A percentile compares a stretch with the other conserved stretches of the same genome.
These are phyloP conservation scores for Drosophila tripunctata DNA, from an alignment of 2,888 invertebrate genomes.

Conservation along the genomic window DNA sequence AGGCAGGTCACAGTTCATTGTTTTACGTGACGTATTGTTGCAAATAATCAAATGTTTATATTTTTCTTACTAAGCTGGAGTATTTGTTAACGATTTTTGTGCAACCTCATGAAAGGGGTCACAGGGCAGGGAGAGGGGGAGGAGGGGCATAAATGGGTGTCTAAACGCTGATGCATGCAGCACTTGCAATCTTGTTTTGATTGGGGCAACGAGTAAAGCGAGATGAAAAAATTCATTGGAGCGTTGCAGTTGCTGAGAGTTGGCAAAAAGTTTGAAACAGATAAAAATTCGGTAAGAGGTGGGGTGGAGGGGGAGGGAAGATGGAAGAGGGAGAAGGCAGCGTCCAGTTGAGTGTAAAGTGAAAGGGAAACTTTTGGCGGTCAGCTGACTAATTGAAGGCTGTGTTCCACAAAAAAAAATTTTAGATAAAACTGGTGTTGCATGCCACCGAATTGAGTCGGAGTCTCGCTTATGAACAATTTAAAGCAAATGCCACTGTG, in stretches of 20 bases:
- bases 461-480: constrained; percentile 15
- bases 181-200: constrained; percentile 57
- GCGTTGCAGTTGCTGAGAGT: constrained; percentile 22
- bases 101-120: background rate
- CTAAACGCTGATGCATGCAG: constrained; percentile 5
- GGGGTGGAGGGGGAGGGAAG: background rate
- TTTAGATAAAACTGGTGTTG: constrained; percentile 28
- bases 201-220: constrained; percentile 31
- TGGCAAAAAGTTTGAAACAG: constrained; percentile 21
- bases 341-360: background rate
- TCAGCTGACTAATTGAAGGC: constrained; percentile 72
- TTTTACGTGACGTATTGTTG: constrained; percentile 56
- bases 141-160: background rate
- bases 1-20: constrained; percentile 48
- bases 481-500: constrained; percentile 41
- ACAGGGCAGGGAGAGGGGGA: too few relatives aligned
- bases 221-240: constrained; percentile 31
- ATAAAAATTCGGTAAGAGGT: constrained; percentile 11
- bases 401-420: constrained; percentile 25
- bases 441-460: constrained; percentile 10
- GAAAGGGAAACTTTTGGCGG: constrained; percentile 71
- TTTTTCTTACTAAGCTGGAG: constrained; percentile 56
- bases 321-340: background rate
- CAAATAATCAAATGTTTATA: constrained; percentile 65
- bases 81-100: constrained; percentile 44